Conservation (phyloP, 2,888 invertebrate species). For the Eupithecia subumbrata region DNA sequence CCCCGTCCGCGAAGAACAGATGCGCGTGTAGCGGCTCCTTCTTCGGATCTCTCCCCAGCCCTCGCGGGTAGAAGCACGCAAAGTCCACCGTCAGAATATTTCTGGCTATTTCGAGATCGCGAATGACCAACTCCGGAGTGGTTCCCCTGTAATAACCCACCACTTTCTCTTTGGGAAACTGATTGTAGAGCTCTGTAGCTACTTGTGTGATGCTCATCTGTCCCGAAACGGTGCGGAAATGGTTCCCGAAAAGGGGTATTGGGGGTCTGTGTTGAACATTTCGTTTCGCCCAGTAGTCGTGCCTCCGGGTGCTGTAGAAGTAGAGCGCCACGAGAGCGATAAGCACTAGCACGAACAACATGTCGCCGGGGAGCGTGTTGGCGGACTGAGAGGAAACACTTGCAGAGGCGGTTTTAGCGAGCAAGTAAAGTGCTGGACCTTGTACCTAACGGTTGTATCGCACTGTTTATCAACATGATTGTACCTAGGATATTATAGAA, state of each 20-base stretch:
- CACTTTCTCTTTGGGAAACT: slow-evolving; percentile 65
- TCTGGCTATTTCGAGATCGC: slow-evolving; percentile 62
- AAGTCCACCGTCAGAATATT: slow-evolving; percentile 63
- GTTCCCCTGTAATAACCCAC: slow-evolving; percentile 65
- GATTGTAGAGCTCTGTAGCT: slow-evolving; percentile 57
- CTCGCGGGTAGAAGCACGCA: slow-evolving; percentile 59
- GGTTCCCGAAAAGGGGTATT: slow-evolving; percentile 63
- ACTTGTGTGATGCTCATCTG: slow-evolving; percentile 55
- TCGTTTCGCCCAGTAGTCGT: slow-evolving; percentile 63
- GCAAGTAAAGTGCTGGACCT: background rate
- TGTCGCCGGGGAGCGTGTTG: slow-evolving; percentile 13
- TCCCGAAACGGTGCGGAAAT: slow-evolving; percentile 55
- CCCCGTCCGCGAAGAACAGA: slow-evolving; percentile 66
- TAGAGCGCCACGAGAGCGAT: slow-evolving; percentile 45
- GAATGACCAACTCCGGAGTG: slow-evolving; percentile 62
- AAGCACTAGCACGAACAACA: slow-evolving; percentile 21
- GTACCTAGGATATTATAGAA: background rate
- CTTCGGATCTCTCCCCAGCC: slow-evolving; percentile 54
- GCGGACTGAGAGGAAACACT: slow-evolving; percentile 11
- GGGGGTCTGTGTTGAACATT: slow-evolving; percentile 64
- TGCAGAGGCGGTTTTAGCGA: slow-evolving; percentile 5
- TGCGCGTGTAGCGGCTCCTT: slow-evolving; percentile 59
- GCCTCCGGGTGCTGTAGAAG: slow-evolving; percentile 58
- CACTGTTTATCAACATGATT: background rate
- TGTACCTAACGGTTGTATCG: background rate